These are phyloP conservation scores for Poecilobothrus nobilitatus DNA, from an alignment of 2,888 invertebrate species.

Conservation along the genomic window DNA sequence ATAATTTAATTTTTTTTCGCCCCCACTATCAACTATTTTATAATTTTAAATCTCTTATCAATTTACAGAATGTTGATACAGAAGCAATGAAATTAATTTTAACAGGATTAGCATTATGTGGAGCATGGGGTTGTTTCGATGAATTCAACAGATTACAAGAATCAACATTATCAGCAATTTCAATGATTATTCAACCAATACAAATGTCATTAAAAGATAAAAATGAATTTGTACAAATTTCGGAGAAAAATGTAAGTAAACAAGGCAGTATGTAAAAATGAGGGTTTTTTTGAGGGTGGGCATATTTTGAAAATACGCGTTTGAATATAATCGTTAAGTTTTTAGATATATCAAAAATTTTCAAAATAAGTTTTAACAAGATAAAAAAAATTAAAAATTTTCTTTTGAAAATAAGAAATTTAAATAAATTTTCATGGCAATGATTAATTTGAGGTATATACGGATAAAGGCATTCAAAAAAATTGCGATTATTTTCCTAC, in stretches of 20 bases:
- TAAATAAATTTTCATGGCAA: not conserved
- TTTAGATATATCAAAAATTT: no score
- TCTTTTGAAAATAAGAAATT: not conserved
- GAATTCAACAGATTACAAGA: slow-evolving; percentile 97
- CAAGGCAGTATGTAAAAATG: no score
- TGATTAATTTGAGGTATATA: no score
- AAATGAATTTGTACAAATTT: slow-evolving; percentile 44
- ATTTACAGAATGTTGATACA: slow-evolving; percentile 84
- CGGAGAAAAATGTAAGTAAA: slow-evolving; percentile 47
- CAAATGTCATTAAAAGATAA: slow-evolving; percentile 69
- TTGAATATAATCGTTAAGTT: no score
- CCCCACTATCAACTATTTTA: not conserved
- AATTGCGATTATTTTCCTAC: no score
- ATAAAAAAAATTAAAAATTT: no score
- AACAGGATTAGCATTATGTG: slow-evolving; percentile 84
- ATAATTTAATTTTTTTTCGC: not conserved
- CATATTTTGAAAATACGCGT: no score
- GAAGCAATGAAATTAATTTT: slow-evolving; percentile 91
- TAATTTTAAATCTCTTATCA: slow-evolving; percentile 14
- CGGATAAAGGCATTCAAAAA: no score
- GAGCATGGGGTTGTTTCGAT: slow-evolving; percentile 99
- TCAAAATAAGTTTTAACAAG: no score
- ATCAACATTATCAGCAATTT: slow-evolving; percentile 86
- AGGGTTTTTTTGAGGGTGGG: no score
- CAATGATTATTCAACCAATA: slow-evolving; percentile 89